phyloP scores from a whole-genome alignment of 2,797 vertebrate species.

The Alouatta caraya region DNA sequence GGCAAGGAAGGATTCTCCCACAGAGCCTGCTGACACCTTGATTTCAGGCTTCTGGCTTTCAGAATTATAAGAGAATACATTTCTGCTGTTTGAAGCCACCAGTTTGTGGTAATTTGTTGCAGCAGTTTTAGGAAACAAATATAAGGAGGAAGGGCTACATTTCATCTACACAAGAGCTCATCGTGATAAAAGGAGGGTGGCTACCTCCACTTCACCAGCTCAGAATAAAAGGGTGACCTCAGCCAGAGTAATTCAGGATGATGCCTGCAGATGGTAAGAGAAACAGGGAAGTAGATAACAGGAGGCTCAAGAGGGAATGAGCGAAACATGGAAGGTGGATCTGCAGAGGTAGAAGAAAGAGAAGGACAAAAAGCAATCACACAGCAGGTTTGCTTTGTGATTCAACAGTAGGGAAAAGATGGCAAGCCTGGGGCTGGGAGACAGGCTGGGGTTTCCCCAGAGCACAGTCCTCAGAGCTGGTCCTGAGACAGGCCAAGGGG shows the following conservation, averaged over 20 bases:
- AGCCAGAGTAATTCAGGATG: neutral
- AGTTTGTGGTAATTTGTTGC: neutral
- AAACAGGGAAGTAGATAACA: neutral
- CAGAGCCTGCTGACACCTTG: neutral
- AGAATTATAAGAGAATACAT: neutral
- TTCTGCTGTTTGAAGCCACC: neutral
- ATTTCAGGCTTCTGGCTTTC: neutral
- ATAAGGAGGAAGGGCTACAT: neutral
- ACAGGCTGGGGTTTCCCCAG: neutral
- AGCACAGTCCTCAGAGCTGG: neutral
- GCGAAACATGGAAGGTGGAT: neutral
- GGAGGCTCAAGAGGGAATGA: neutral
- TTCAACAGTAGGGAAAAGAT: neutral
- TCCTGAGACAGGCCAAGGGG: neutral
- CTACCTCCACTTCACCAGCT: neutral
- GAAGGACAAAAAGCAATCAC: neutral
- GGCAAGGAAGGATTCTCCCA: neutral
- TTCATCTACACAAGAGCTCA: neutral
- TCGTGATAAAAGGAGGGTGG: neutral
- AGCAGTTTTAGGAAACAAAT: neutral
- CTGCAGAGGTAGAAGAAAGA: neutral
- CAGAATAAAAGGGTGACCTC: neutral
- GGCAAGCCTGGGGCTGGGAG: neutral
- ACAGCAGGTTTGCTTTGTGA: neutral
- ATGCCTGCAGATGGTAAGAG: neutral